Evolutionary conservation across 2,888 invertebrate species (phyloP), one percentile per base, ranked within the genome.

Genomic region (Orchestes rusci): DNA sequence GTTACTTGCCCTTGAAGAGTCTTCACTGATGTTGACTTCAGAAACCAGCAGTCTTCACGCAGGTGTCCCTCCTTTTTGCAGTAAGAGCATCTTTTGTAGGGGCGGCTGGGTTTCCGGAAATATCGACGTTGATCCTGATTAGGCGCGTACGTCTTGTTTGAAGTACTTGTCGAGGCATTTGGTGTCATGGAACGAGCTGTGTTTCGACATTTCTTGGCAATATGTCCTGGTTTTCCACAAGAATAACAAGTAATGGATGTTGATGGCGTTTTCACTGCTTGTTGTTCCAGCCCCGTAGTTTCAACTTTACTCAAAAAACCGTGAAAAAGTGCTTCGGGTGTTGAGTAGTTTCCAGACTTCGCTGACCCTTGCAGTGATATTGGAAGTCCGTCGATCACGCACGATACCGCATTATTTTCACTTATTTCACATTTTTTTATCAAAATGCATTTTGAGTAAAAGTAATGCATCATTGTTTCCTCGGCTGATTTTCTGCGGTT

Each of bases 401-500:
- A 48, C 2, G 48, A 48, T 4, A 50, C 50, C 2, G 50, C 50
- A 36, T 39, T 39, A 3, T 13, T 7, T 10, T 39, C 41, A 1
- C 30, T 16, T 8, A 50, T 18, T 3, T 32, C 40, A 7, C 43
- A 39, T 15, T 49, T 49, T 13, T 49, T 43, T 16, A 43, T 27
- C 5, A 50, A 30, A 4, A 50, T 32, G 27, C 33, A 39, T 30
- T 50, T 50, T 2, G 41, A 29, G 20, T 49, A 49, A 28, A 23
- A 48, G 23, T 48, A 48, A 16, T 48, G 44, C 35, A 48, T 35
- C 48, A 48, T 49, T 10, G 31, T 39, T 20, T 50, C 50, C 4
- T 18, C 30, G 5, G 28, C 15, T 5, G 36, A 34, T 60, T 59
- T 8, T 17, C 53, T 23, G 58, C 44, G 2, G 41, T 13, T 33